phyloP scores from a whole-genome alignment of 2,797 vertebrate species.

The Hypotaenidia philippensis region DNA sequence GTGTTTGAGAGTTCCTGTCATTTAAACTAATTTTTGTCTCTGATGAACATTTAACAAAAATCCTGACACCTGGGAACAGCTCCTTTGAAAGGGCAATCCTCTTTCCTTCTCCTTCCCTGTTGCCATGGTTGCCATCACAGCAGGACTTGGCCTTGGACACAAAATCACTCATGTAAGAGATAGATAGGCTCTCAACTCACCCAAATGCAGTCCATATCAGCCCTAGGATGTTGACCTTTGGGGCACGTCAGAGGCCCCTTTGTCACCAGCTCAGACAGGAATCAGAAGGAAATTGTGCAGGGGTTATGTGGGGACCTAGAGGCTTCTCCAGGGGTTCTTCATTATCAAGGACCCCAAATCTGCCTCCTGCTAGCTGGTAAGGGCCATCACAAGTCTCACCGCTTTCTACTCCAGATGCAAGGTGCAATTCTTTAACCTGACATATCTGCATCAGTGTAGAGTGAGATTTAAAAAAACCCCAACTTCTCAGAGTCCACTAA shows the following conservation, averaged over 20 bases:
- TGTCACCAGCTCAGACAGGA: not conserved
- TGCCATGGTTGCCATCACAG: slow-evolving; percentile 36
- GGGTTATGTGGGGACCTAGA: not conserved
- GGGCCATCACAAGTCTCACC: not conserved
- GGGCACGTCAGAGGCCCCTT: not conserved
- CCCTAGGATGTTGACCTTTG: not conserved
- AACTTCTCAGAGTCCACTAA: not conserved
- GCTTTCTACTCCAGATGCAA: not conserved
- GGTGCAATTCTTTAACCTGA: not conserved
- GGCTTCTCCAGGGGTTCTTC: not conserved
- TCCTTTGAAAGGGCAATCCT: slow-evolving; percentile 9
- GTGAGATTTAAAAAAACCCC: not conserved
- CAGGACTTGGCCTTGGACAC: slow-evolving; percentile 11
- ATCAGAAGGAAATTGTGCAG: not conserved
- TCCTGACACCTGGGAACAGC: slow-evolving; percentile 17
- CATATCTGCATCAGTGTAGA: not conserved
- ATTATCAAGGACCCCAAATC: not conserved
- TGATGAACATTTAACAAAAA: not conserved
- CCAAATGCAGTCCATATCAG: not conserved
- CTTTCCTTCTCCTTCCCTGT: not conserved
- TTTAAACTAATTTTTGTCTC: not conserved
- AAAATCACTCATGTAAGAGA: slow-evolving; percentile 10
- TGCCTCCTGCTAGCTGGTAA: not conserved
- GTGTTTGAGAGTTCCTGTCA: not conserved
- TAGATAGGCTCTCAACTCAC: not conserved